phyloP scores from a whole-genome alignment of 1,140 invertebrate species.

The Zaprionus taronus region DNA sequence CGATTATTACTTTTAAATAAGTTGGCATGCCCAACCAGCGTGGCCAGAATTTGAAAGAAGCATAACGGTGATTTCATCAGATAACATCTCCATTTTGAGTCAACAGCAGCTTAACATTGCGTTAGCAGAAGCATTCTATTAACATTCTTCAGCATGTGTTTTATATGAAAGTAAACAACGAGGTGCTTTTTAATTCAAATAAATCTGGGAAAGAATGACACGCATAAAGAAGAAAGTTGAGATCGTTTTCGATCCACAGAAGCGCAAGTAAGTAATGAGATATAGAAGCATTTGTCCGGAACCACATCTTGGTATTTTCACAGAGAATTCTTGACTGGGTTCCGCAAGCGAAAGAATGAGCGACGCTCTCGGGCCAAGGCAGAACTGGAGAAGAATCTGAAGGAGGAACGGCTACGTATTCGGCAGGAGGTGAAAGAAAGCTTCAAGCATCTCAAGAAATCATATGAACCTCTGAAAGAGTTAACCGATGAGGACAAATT shows the following conservation, averaged over 20 bases:
- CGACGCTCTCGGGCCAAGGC: conserved; percentile 89
- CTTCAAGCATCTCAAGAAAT: conserved; percentile 85
- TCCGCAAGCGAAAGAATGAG: conserved; percentile 90
- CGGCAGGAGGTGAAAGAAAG: conserved; percentile 88
- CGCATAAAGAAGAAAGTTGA: conserved; percentile 87
- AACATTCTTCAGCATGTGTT: conserved; percentile 44
- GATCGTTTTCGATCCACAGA: conserved; percentile 87
- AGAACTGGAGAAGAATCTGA: conserved; percentile 88
- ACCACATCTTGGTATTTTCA: not conserved
- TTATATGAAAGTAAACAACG: conserved; percentile 58
- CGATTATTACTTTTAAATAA: not conserved
- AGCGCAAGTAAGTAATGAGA: conserved; percentile 85
- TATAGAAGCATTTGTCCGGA: not conserved
- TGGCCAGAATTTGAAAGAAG: no score
- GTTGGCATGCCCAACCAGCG: conserved; percentile 7
- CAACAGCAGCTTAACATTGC: not conserved
- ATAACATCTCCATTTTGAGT: conserved; percentile 1
- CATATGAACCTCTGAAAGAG: conserved; percentile 88
- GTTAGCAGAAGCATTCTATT: not conserved
- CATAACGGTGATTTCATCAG: not conserved
- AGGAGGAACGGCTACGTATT: conserved; percentile 90
- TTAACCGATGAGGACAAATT: conserved; percentile 88
- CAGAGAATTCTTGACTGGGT: conserved; percentile 91
- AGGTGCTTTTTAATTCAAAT: conserved; percentile 17
- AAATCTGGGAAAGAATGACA: conserved; percentile 49